phyloP scores from a whole-genome alignment of 2,888 invertebrate species.

The Lamellibrachia satsuma region DNA sequence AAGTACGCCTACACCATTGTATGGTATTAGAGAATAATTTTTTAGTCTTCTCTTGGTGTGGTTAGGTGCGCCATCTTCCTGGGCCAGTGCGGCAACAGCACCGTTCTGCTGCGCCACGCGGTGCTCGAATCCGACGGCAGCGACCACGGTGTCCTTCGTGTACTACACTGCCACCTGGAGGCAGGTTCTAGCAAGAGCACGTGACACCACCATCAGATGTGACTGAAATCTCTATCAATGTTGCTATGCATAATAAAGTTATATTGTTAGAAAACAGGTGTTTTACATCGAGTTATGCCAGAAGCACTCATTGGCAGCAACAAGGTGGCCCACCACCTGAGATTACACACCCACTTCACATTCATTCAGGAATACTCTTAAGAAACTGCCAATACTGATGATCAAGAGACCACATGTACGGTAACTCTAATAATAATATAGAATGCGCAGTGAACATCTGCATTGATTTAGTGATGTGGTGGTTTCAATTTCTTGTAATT shows the following conservation, averaged over 20 bases:
- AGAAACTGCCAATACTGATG: no score
- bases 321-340: no score
- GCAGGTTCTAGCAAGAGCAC: background rate
- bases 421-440: no score
- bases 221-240: background rate
- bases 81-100: conserved; percentile 38
- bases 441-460: no score
- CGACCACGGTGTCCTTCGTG: background rate
- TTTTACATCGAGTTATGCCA: background rate
- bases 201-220: background rate
- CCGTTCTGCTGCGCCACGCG: conserved; percentile 40
- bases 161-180: conserved; percentile 11
- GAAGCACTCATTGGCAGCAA: no score
- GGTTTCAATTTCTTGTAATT: no score
- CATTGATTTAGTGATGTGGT: no score
- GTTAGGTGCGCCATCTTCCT: conserved; percentile 40
- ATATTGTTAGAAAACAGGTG: background rate
- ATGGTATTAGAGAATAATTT: no score
- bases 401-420: no score
- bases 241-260: conserved; percentile 17
- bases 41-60: background rate
- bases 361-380: no score
- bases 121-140: conserved; percentile 28
- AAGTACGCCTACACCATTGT: no score
- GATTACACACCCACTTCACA: no score